Conservation (phyloP, 1,140 invertebrate genomes). For the Anagrus nilaparvatae region DNA sequence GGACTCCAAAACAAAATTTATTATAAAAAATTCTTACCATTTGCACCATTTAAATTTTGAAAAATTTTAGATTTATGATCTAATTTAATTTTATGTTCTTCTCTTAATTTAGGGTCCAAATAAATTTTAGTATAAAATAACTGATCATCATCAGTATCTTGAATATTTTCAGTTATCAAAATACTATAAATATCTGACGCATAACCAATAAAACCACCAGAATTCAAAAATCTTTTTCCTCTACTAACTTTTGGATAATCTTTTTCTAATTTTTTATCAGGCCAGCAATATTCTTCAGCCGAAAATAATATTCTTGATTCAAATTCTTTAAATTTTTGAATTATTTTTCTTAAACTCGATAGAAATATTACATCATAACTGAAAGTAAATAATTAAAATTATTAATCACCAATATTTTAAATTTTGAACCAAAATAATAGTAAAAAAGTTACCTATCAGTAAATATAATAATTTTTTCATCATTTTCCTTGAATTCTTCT, state of each 20-base stretch:
- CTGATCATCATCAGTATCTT: conserved; percentile 87
- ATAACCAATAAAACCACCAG: conserved; percentile 81
- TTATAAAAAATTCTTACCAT: too few relatives aligned
- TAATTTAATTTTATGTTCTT: conserved; percentile 68
- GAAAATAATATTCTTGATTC: conserved; percentile 77
- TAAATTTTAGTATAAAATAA: conserved; percentile 87
- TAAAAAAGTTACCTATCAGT: conserved; percentile 79
- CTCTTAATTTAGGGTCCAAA: conserved; percentile 59
- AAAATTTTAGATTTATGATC: conserved; percentile 87
- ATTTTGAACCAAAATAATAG: too few relatives aligned
- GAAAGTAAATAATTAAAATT: conserved; percentile 20
- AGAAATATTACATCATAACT: conserved; percentile 93
- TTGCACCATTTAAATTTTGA: conserved; percentile 87
- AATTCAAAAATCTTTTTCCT: conserved; percentile 87
- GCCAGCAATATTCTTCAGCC: conserved; percentile 94
- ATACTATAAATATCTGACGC: conserved; percentile 66
- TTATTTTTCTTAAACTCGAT: conserved; percentile 54
- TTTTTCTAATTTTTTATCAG: conserved; percentile 62
- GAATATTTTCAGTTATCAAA: conserved; percentile 50
- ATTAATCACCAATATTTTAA: background rate
- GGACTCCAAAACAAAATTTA: too few relatives aligned
- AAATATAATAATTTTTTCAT: conserved; percentile 73
- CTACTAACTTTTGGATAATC: conserved; percentile 58
- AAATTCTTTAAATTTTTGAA: conserved; percentile 67
- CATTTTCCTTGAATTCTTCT: conserved; percentile 53